These are phyloP conservation scores for Heloderma charlesbogerti DNA, from an alignment of 2,113 vertebrate species.

Conservation along the genomic window DNA sequence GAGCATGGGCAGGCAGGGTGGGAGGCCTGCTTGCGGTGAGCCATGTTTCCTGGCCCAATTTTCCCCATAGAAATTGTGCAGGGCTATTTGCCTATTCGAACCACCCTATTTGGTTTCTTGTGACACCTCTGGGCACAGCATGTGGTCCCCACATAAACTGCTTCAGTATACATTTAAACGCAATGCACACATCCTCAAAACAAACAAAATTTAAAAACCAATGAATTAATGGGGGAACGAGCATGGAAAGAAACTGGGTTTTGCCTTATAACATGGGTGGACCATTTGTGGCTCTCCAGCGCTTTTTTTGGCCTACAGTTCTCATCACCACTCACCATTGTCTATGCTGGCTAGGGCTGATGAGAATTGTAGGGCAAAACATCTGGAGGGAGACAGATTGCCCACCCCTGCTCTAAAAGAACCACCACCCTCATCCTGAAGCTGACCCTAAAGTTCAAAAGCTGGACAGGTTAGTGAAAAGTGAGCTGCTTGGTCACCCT, in stretches of 20 bases:
- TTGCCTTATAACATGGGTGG: neutral
- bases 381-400: no score
- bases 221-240: neutral
- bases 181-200: no score
- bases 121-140: no score
- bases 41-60: neutral
- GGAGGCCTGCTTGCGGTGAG: neutral
- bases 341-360: no score
- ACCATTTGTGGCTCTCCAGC: no score
- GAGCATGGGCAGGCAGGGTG: neutral
- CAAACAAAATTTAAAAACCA: neutral
- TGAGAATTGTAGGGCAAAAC: no score
- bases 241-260: neutral
- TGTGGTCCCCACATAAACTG: no score
- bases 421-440: neutral
- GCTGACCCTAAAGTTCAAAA: neutral
- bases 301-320: no score
- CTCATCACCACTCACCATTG: no score
- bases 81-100: no score
- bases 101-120: no score
- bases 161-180: no score
- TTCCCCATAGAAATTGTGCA: neutral
- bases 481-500: neutral
- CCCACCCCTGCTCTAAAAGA: neutral
- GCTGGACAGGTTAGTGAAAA: neutral